phyloP scores from a whole-genome alignment of 2,113 vertebrate genomes.

The Pogonocichla stellata region DNA sequence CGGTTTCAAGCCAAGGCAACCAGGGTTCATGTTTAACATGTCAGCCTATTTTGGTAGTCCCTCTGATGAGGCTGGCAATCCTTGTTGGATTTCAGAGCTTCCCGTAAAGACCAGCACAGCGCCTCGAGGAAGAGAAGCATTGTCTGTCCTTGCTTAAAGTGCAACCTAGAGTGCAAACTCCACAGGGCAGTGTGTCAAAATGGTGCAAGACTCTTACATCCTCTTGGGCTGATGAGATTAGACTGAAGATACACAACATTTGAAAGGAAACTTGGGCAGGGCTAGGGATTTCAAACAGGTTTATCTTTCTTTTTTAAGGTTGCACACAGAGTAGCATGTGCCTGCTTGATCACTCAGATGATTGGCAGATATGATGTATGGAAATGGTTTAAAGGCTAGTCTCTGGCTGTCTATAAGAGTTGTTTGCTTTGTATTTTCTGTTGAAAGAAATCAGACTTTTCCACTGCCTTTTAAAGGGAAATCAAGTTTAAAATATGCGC shows the following conservation, averaged over 20 bases:
- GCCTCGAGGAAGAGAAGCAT: neutral
- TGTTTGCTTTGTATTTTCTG: neutral
- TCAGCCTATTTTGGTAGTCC: neutral
- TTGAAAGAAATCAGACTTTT: neutral
- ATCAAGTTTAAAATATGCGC: neutral
- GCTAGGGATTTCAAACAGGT: neutral
- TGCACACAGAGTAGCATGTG: neutral
- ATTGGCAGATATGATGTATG: neutral
- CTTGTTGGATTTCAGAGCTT: neutral
- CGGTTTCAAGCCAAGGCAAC: neutral
- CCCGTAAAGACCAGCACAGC: neutral
- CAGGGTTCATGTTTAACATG: neutral
- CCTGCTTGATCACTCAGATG: neutral
- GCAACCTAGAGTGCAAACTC: neutral
- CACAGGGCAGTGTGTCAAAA: neutral
- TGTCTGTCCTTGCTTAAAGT: neutral
- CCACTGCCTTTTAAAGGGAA: neutral
- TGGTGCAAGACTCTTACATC: neutral
- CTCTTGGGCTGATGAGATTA: neutral
- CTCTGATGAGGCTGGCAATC: neutral
- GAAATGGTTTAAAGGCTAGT: neutral
- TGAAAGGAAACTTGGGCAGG: neutral
- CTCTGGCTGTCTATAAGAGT: neutral
- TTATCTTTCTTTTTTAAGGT: neutral
- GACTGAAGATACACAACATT: neutral